Percentiles rank a stretch among this genome's conserved stretches.
These are phyloP conservation scores for Ceyx cyanopectus DNA, from an alignment of 2,113 vertebrate genomes.

Conservation along the genomic window DNA sequence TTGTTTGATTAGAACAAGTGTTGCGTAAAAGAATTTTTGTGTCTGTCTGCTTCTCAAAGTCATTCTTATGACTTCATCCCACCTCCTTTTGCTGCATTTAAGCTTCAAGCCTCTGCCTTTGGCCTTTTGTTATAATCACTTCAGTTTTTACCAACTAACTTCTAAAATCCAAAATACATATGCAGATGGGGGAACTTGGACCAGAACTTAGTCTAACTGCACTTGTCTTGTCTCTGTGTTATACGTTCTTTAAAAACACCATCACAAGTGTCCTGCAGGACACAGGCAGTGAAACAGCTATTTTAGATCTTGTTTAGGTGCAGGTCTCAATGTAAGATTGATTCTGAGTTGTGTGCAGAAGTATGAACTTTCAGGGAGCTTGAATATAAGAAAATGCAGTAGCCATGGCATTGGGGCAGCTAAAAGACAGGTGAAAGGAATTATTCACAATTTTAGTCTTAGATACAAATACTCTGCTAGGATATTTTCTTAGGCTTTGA, in stretches of 20 bases:
- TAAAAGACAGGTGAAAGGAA: background rate
- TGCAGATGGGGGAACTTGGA: background rate
- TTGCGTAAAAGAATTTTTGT: background rate
- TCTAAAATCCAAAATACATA: background rate
- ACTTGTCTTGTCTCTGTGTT: background rate
- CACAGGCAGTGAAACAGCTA: background rate
- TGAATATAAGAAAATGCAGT: fast-evolving
- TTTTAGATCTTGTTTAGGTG: background rate
- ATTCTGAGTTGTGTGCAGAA: background rate
- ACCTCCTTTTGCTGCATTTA: background rate
- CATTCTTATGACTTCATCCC: background rate
- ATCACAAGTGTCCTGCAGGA: background rate
- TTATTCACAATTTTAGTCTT: background rate
- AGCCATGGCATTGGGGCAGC: background rate
- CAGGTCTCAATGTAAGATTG: background rate
- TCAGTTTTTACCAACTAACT: background rate
- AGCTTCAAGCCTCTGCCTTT: background rate
- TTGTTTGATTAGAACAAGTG: background rate
- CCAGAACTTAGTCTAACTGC: background rate
- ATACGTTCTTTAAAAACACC: background rate
- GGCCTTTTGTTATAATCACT: background rate
- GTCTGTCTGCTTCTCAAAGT: background rate
- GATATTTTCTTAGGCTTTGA: background rate
- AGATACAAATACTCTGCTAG: background rate
- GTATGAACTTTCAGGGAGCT: background rate